Base-by-base conservation (phyloP, 53 echinoderm and acorn worm species). In the Luidia sarsii region DNA sequence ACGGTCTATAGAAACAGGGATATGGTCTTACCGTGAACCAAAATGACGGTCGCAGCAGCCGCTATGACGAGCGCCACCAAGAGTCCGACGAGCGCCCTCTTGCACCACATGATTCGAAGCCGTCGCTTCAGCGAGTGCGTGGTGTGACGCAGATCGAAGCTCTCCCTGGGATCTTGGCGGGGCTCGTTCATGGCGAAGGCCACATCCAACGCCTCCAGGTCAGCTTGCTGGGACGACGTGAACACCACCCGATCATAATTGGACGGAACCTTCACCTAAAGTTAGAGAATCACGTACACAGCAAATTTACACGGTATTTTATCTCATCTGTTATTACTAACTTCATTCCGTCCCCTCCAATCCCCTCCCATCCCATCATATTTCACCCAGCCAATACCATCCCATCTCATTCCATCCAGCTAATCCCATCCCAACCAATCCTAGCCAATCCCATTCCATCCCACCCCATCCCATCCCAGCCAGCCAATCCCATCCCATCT, bases 81-180 rank as follows among this genome's bases (percentile, higher is more conserved):
- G 27, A 77, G 60, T 31, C 77, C 45, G 45, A 60, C 43, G 0
- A 61, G 19, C 5, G 62, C 61, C 59, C 19, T 31, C 31, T 77
- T 77, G 43, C 77, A 77, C 60, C 77, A 32, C 60, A 19, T n/a
- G 20, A 77, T 27, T 32, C 77, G 77, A n/a, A 77, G 77, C 19
- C 61, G 77, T n/a, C 77, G 60, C 33, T 77, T 77, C 16, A 77
- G 77, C 30, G 77, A 77, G 48, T 77, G 77, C 32, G 77, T 77
- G 29, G 77, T 77, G 77, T 77, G 37, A 2, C 61, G 59, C 33
- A 61, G 7, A 46, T 77, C 77, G 30, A 77, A 23, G 62, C 62
- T 61, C 3, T 46, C 46, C 2, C 55, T 35, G 8, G 38, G 13
- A 27, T 23, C 67, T 0, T 21, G 41, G 13, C 41, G 45, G 11